Percentiles rank a stretch among this genome's conserved stretches.
Evolutionary conservation across 2,797 vertebrate genomes (phyloP).

Genomic region (Acanthurus lineatus): DNA sequence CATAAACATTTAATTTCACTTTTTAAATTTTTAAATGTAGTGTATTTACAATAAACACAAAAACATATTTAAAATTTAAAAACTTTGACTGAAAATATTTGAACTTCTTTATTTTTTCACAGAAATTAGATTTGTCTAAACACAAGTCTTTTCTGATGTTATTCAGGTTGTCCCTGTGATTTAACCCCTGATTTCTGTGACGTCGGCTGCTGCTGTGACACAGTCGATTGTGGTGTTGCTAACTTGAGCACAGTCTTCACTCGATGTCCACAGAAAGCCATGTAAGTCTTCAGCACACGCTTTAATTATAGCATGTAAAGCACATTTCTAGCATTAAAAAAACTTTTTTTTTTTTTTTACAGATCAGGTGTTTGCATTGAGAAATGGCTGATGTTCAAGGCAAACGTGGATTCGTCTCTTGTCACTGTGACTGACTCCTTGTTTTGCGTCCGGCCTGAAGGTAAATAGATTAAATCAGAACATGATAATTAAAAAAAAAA

Average conservation of each 20-base stretch:
- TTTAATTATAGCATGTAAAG: not conserved
- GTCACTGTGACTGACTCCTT: slow-evolving; percentile 78
- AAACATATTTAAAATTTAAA: not conserved
- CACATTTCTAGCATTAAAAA: not conserved
- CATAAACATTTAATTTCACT: not conserved
- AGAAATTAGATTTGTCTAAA: too few species aligned
- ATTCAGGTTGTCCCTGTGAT: slow-evolving; percentile 83
- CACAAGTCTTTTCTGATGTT: slow-evolving; percentile 3
- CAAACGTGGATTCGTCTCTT: slow-evolving; percentile 80
- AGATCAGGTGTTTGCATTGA: slow-evolving; percentile 84
- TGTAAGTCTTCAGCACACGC: slow-evolving; percentile 60
- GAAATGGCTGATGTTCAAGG: slow-evolving; percentile 85
- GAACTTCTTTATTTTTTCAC: too few species aligned
- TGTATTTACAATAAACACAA: not conserved
- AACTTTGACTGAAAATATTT: not conserved
- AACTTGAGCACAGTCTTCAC: slow-evolving; percentile 82
- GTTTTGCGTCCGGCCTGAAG: slow-evolving; percentile 80
- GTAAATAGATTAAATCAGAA: slow-evolving; percentile 54
- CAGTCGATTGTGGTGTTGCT: slow-evolving; percentile 75
- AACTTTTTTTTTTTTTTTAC: slow-evolving; percentile 9
- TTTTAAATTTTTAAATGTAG: not conserved
- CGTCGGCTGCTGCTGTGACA: slow-evolving; percentile 87
- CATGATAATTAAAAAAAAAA: not conserved
- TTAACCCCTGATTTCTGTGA: slow-evolving; percentile 84
- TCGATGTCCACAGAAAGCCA: slow-evolving; percentile 66